Evolutionary conservation across 2,888 invertebrate species (phyloP), one percentile per base, ranked within the genome.

Genomic region (Entomobrya multifasciata): DNA sequence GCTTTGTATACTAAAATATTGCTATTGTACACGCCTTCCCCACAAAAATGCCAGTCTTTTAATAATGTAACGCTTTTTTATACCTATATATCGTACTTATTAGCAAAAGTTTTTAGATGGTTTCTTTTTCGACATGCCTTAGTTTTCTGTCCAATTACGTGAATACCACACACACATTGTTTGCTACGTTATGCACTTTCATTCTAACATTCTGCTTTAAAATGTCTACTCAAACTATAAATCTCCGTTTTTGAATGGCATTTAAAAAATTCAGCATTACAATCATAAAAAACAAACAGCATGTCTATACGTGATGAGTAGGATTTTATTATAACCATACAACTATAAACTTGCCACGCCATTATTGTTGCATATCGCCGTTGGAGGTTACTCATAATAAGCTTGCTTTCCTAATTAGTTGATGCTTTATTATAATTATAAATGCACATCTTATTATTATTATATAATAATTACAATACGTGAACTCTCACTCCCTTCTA

Each of bases 381-480:
- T 62, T 65, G 65, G 76, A 65, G 52, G 76, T 83, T 76, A 47
- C 65, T 52, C 52, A 22, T 76, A 83, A 83, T 76, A 52, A 83
- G 55, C 76, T 52, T 44, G 65, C 62, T 62, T 52, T 65, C 65
- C 83, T 83, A 83, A 83, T 83, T 83, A 76, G 72, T 72, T 60
- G 60, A 78, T 78, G 77, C 77, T 60, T 78, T 78, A 78, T 60
- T 60, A 72, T 44, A 22, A 78, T 78, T 44, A 60, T 17, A 70
- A 70, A 47, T 47, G 49, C 70, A 70, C 55, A 67, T 25, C 13
- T 44, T n/a, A n/a, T 27, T 65, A 65, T 10, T 44, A 70, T 49
- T 49, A 70, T 27, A 25, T 70, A 70, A 70, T 49, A 70, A 70
- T 25, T 11, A 49, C 47, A 70, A 70, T 47, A 11, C 8, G 36